Percentiles rank a stretch among this genome's conserved stretches.
Evolutionary conservation across 2,113 vertebrate species (phyloP).

Genomic region (Mixornis gularis): DNA sequence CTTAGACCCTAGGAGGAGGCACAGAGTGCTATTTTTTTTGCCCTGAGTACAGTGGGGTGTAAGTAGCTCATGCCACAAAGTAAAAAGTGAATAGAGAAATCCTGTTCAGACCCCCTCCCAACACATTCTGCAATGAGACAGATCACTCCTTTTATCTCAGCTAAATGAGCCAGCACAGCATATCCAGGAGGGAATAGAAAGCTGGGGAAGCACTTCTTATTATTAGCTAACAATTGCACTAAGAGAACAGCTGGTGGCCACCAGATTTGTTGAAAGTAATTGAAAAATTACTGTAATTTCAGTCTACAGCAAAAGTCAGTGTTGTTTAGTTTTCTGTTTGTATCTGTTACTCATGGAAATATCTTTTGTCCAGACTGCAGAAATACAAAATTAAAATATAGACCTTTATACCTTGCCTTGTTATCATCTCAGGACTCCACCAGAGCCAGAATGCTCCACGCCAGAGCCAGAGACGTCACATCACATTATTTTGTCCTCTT

Average conservation of each 20-base stretch:
- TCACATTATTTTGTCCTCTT: background rate
- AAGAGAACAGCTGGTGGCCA: background rate
- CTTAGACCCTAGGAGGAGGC: background rate
- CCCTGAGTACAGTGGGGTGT: background rate
- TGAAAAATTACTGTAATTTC: conserved; percentile 27
- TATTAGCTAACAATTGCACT: background rate
- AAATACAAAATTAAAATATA: background rate
- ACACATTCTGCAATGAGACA: background rate
- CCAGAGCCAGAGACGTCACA: background rate
- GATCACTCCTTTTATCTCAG: background rate
- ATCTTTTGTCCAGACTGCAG: background rate
- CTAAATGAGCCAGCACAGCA: background rate
- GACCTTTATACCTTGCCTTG: background rate
- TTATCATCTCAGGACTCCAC: background rate
- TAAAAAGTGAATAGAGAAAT: background rate
- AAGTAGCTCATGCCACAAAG: background rate
- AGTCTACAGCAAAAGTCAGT: background rate
- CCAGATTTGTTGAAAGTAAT: conserved; percentile 7
- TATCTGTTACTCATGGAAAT: background rate
- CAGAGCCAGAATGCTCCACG: background rate
- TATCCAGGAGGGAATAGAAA: background rate
- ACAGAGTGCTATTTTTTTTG: background rate
- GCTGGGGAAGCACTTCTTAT: background rate
- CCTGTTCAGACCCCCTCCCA: background rate
- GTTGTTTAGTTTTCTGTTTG: background rate